Percentiles rank a stretch among this genome's conserved stretches.
Conservation (phyloP, 2,888 invertebrate genomes). For the Acanthosepion lycidas region DNA sequence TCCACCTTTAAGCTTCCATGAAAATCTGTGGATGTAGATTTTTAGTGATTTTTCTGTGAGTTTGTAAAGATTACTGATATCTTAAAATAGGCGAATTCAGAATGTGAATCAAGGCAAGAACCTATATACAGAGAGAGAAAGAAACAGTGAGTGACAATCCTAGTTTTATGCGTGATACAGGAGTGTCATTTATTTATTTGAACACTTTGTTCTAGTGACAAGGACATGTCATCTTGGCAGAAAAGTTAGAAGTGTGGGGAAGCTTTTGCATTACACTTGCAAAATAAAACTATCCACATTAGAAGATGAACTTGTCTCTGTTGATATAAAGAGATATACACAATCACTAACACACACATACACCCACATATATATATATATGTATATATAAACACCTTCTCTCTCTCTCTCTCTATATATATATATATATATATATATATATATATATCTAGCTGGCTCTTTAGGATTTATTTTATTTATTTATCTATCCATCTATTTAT, state of each 20-base stretch:
- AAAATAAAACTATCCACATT: neutral
- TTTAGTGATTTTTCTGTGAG: neutral
- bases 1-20: too few relatives aligned
- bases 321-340: neutral
- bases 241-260: neutral
- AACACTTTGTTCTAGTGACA: slow-evolving; percentile 20
- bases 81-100: neutral
- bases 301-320: neutral
- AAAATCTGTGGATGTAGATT: too few relatives aligned
- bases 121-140: neutral
- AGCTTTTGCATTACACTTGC: neutral
- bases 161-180: neutral
- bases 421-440: too few relatives aligned
- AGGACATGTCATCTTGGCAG: slow-evolving; percentile 8
- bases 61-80: neutral
- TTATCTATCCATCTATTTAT: too few relatives aligned
- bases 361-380: neutral
- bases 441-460: too few relatives aligned
- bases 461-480: too few relatives aligned
- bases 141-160: neutral
- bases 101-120: neutral
- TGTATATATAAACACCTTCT: too few relatives aligned
- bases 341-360: neutral
- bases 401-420: too few relatives aligned
- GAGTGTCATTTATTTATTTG: slow-evolving; percentile 33